These are phyloP conservation scores for Nymphalis c-album DNA, from an alignment of 2,888 invertebrate genomes.

Conservation along the genomic window DNA sequence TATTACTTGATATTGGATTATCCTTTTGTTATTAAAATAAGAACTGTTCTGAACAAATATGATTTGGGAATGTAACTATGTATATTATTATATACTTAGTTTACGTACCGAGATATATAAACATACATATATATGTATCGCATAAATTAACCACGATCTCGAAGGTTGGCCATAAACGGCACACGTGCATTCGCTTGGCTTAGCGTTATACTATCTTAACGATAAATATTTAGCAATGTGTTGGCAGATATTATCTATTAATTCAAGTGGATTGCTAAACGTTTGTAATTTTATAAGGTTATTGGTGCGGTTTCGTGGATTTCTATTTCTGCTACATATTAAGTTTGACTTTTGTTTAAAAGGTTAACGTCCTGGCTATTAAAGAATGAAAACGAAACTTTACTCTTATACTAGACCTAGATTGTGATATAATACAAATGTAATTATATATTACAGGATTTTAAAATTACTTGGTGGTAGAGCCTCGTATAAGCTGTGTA, in stretches of 20 bases:
- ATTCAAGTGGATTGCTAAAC: constrained; percentile 6
- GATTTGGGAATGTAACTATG: too few relatives aligned
- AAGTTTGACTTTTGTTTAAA: not conserved
- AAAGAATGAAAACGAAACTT: not conserved
- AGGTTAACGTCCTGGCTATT: not conserved
- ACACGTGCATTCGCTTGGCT: constrained; percentile 11
- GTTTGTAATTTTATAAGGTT: not conserved
- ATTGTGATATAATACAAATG: too few relatives aligned
- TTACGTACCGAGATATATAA: constrained; percentile 3
- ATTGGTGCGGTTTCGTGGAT: not conserved
- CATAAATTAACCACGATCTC: constrained; percentile 21
- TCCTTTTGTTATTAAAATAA: too few relatives aligned
- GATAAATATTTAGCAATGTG: constrained; percentile 11
- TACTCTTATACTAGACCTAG: not conserved
- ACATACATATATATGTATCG: constrained; percentile 14
- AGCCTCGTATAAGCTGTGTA: too few relatives aligned
- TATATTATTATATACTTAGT: not conserved
- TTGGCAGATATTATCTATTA: constrained; percentile 5
- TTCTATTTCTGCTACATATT: not conserved
- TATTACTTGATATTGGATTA: too few relatives aligned
- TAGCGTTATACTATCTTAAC: constrained; percentile 17
- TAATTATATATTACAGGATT: too few relatives aligned
- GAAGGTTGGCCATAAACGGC: constrained; percentile 8
- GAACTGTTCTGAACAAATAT: too few relatives aligned
- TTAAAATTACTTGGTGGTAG: too few relatives aligned